Evolutionary conservation across 2,113 vertebrate genomes (phyloP).

Genomic region (Pithys albifrons): DNA sequence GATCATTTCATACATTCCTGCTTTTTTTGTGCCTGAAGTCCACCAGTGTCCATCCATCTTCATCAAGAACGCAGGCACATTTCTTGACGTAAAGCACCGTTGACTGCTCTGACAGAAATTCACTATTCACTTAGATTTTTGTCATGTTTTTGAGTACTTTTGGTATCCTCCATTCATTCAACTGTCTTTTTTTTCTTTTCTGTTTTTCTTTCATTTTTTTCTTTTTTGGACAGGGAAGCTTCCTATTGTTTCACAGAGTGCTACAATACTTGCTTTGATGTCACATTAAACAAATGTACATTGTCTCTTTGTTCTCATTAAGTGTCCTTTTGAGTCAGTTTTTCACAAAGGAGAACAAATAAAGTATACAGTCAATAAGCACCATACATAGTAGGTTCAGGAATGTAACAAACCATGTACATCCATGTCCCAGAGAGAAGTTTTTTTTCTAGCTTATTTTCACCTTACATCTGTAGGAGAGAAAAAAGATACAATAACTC

Average conservation of each 20-base stretch:
- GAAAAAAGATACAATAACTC: constrained; percentile 57
- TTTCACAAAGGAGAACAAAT: constrained; percentile 80
- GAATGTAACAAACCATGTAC: constrained; percentile 83
- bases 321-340: constrained; percentile 75
- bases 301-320: constrained; percentile 83
- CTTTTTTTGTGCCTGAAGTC: constrained; percentile 67
- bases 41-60: constrained; percentile 62
- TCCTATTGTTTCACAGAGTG: constrained; percentile 75
- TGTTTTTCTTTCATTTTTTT: constrained; percentile 41
- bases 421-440: constrained; percentile 83
- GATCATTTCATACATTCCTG: constrained; percentile 70
- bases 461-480: constrained; percentile 93
- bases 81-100: constrained; percentile 76
- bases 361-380: constrained; percentile 82
- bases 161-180: constrained; percentile 66
- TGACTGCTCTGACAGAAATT: constrained; percentile 68
- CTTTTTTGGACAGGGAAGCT: constrained; percentile 75
- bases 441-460: constrained; percentile 82
- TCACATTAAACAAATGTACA: constrained; percentile 81
- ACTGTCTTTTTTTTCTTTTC: constrained; percentile 46
- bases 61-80: constrained; percentile 68
- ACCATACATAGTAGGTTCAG: constrained; percentile 92
- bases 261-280: constrained; percentile 84
- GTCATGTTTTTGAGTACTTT: constrained; percentile 63
- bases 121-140: constrained; percentile 56